Evolutionary conservation across 1,140 invertebrate species (phyloP).

Genomic region (Neodiprion pinetum): DNA sequence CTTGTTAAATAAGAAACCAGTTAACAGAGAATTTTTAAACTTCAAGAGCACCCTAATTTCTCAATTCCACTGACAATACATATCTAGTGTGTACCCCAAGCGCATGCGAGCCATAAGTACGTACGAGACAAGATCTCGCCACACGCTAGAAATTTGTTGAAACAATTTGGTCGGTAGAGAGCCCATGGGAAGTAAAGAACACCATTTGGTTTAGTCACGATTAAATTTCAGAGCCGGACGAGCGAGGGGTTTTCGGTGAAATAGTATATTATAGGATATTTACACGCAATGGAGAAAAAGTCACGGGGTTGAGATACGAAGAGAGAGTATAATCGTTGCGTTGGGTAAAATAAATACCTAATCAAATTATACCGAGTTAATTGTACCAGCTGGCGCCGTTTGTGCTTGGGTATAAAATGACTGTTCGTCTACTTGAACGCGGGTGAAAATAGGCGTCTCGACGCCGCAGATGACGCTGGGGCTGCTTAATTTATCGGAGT

Average conservation of each 20-base stretch:
- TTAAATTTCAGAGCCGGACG: not conserved
- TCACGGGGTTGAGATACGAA: not conserved
- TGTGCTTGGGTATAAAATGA: not conserved
- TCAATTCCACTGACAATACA: too few species aligned
- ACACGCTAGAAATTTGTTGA: not conserved
- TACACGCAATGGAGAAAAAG: not conserved
- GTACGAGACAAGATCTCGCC: not conserved
- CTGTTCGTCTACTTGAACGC: not conserved
- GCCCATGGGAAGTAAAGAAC: not conserved
- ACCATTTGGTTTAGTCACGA: conserved; percentile 2
- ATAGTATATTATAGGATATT: not conserved
- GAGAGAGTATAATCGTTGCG: not conserved
- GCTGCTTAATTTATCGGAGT: conserved; percentile 33
- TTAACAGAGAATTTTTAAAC: too few species aligned
- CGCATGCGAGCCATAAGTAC: not conserved
- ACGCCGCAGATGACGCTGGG: conserved; percentile 45
- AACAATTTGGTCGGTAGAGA: not conserved
- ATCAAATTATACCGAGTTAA: not conserved
- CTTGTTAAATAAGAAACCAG: too few species aligned
- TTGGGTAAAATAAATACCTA: not conserved
- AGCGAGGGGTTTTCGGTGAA: not conserved
- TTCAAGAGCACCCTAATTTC: too few species aligned
- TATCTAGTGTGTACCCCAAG: too few species aligned
- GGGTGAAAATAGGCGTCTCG: conserved; percentile 2
- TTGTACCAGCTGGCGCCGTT: not conserved